phyloP scores from a whole-genome alignment of 2,797 vertebrate genomes.

The Rhabdophis nuchalis region DNA sequence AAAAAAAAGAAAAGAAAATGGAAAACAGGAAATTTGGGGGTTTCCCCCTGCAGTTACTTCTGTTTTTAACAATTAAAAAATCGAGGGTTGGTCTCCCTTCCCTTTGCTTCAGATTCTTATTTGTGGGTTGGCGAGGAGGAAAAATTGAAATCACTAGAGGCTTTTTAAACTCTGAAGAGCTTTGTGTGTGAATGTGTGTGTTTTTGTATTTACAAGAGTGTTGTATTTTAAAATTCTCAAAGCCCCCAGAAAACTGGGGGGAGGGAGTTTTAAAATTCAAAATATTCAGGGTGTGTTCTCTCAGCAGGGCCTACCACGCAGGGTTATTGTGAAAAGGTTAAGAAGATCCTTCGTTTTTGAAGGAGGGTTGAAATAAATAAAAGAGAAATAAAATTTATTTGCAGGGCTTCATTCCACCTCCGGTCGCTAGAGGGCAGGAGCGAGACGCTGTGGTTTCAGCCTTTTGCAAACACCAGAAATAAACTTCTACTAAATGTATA shows the following conservation, averaged over 20 bases:
- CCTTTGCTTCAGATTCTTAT: not conserved
- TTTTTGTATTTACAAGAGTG: not conserved
- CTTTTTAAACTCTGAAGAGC: not conserved
- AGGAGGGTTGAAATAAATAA: too few relatives aligned
- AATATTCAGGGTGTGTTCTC: not conserved
- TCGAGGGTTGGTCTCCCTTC: not conserved
- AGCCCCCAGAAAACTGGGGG: not conserved
- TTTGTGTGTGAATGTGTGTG: not conserved
- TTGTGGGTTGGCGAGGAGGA: not conserved
- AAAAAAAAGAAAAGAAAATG: not conserved
- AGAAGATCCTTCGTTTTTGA: not conserved
- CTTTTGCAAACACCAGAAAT: not conserved
- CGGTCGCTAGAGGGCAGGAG: not conserved
- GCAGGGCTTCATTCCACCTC: not conserved
- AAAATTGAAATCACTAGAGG: not conserved
- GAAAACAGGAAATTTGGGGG: not conserved
- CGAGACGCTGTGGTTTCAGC: not conserved
- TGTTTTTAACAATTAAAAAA: not conserved
- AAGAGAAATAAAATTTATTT: not conserved
- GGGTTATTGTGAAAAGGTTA: not conserved
- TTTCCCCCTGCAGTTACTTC: not conserved
- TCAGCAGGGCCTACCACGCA: not conserved
- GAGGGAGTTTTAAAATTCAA: not conserved
- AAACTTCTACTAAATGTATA: not conserved
- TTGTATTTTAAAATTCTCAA: not conserved